phyloP scores from a whole-genome alignment of 2,888 invertebrate genomes.

The Troides helena region DNA sequence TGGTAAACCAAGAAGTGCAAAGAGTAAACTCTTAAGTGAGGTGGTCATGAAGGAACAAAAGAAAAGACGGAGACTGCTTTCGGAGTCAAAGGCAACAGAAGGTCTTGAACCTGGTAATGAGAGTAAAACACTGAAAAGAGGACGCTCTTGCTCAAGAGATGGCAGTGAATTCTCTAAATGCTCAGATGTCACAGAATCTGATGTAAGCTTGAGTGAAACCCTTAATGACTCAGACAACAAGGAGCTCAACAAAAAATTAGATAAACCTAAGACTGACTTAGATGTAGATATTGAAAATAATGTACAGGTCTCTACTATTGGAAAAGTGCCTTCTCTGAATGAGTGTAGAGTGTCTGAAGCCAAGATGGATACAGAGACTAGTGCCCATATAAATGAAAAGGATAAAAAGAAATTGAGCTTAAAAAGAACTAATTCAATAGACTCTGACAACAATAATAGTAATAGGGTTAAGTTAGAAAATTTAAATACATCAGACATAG shows the following conservation, averaged over 20 bases:
- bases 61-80: slow-evolving; percentile 76
- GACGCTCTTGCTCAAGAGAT: slow-evolving; percentile 75
- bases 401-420: slow-evolving; percentile 73
- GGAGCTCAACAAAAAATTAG: slow-evolving; percentile 77
- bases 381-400: slow-evolving; percentile 61
- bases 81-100: slow-evolving; percentile 75
- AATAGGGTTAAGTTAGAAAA: slow-evolving; percentile 73
- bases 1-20: slow-evolving; percentile 83
- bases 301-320: slow-evolving; percentile 77
- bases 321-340: slow-evolving; percentile 77
- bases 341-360: slow-evolving; percentile 68
- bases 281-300: slow-evolving; percentile 79
- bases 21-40: slow-evolving; percentile 77
- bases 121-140: slow-evolving; percentile 68
- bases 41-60: slow-evolving; percentile 80
- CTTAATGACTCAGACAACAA: slow-evolving; percentile 66
- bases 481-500: slow-evolving; percentile 75
- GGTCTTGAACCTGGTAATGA: slow-evolving; percentile 61
- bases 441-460: slow-evolving; percentile 80
- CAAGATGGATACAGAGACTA: slow-evolving; percentile 61
- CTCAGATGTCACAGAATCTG: slow-evolving; percentile 82
- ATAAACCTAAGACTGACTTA: slow-evolving; percentile 79
- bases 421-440: slow-evolving; percentile 77
- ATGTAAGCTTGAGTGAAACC: slow-evolving; percentile 81
- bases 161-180: slow-evolving; percentile 82